Evolutionary conservation across 2,888 invertebrate species (phyloP).

Genomic region (Napeogenes sylphis): DNA sequence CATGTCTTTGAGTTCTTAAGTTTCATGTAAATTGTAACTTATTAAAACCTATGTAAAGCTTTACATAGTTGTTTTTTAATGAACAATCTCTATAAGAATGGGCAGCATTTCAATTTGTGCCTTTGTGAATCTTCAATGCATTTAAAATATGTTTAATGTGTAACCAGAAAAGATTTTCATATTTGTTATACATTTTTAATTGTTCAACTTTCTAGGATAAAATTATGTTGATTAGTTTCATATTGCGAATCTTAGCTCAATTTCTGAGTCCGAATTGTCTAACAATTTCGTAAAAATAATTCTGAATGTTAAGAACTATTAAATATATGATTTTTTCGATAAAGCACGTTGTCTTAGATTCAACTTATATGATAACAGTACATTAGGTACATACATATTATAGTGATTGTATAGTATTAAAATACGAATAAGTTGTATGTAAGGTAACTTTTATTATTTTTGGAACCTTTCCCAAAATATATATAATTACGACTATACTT

Average conservation of each 20-base stretch:
- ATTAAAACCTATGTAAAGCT: slow-evolving; percentile 6
- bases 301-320: not conserved
- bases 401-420: slow-evolving; percentile 18
- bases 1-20: slow-evolving; percentile 38
- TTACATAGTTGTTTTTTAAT: too few relatives aligned
- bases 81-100: too few relatives aligned
- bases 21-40: slow-evolving; percentile 17
- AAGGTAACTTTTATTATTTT: slow-evolving; percentile 6
- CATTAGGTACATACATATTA: slow-evolving; percentile 12
- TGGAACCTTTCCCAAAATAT: too few relatives aligned
- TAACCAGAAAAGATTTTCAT: too few relatives aligned
- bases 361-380: not conserved
- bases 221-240: too few relatives aligned
- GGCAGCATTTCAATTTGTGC: too few relatives aligned
- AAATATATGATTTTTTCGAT: not conserved
- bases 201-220: too few relatives aligned
- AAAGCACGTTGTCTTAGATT: not conserved
- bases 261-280: not conserved
- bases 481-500: too few relatives aligned
- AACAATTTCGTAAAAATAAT: not conserved
- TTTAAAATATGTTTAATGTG: too few relatives aligned
- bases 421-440: slow-evolving; percentile 19
- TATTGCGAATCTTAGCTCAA: not conserved
- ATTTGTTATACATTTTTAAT: too few relatives aligned
- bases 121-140: too few relatives aligned